Evolutionary conservation across 2,113 vertebrate species (phyloP).

Genomic region (Engraulis encrasicolus): DNA sequence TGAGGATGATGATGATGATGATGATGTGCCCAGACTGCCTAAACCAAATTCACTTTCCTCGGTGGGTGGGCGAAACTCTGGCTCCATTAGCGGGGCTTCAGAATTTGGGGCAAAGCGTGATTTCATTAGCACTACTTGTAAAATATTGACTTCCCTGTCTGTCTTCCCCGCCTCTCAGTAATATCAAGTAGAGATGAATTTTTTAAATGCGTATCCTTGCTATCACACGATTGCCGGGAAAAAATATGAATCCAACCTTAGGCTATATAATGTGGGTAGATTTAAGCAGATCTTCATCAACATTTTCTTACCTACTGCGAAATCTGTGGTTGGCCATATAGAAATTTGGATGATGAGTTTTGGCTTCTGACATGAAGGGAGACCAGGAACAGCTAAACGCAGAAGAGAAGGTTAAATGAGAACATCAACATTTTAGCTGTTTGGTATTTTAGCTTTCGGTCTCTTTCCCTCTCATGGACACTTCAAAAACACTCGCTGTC

Average conservation of each 20-base stretch:
- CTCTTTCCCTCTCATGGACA: not conserved
- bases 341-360: not conserved
- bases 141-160: not conserved
- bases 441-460: not conserved
- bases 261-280: not conserved
- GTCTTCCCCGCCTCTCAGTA: not conserved
- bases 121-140: not conserved
- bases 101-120: constrained; percentile 4
- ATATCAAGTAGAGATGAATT: not conserved
- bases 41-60: not conserved
- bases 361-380: not conserved
- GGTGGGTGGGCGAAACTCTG: not conserved
- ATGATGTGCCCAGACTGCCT: not conserved
- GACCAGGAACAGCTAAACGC: not conserved
- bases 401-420: not conserved
- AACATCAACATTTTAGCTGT: not conserved
- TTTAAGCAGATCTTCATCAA: not conserved
- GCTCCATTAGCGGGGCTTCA: not conserved
- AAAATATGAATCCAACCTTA: not conserved
- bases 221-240: not conserved
- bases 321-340: not conserved
- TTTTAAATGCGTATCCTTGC: not conserved
- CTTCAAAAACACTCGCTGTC: not conserved
- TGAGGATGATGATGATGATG: constrained; percentile 9
- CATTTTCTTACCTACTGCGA: not conserved